Base-by-base conservation (phyloP, 2,797 vertebrate species). In the Microctenopoma stevenorrisi region DNA sequence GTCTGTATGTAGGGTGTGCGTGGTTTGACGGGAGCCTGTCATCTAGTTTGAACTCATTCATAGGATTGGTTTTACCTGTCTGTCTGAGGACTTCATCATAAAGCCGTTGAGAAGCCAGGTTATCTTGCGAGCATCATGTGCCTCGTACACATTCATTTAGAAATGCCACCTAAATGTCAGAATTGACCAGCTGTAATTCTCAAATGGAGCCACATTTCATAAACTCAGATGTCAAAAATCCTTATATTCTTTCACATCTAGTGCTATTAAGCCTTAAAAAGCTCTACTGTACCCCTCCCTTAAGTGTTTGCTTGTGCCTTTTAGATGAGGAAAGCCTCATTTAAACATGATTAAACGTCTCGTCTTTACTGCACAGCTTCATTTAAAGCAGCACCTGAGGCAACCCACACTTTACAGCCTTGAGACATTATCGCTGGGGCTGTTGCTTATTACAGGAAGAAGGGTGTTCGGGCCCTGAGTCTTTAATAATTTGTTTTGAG, bases 161-260 rank as follows among this genome's bases (percentile, higher is more conserved):
- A 90, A 91, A 91, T 89, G 82, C 48, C 79, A 86, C 28, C 56
- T 30, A 85, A 92, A 91, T 90, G 87, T 88, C 87, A 89, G 44
- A 64, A 57, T 71, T 35, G 1, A 63, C 56, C 40, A 44, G 18
- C 28, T 4, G 65, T 83, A 65, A 67, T 76, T 73, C 53, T 58
- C 38, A 37, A 63, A 87, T 76, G 26, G 73, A 76, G 64, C 26
- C 70, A 26, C 10, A 53, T 69, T 43, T 78, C 26, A 38, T 37
- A 1, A 47, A 25, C 50, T 59, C n/a, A 82, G 79, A 86, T 79
- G 66, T 76, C 73, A 79, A 61, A 50, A 80, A 57, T 3, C 15
- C 26, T 46, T 38, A 2, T 16, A 4, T 53, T 60, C 15, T 57
- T 76, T 66, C 56, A 16, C 58, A 25, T 43, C 18, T 10, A 4